phyloP scores from a whole-genome alignment of 2,113 vertebrate genomes.

The Tupaia tana region DNA sequence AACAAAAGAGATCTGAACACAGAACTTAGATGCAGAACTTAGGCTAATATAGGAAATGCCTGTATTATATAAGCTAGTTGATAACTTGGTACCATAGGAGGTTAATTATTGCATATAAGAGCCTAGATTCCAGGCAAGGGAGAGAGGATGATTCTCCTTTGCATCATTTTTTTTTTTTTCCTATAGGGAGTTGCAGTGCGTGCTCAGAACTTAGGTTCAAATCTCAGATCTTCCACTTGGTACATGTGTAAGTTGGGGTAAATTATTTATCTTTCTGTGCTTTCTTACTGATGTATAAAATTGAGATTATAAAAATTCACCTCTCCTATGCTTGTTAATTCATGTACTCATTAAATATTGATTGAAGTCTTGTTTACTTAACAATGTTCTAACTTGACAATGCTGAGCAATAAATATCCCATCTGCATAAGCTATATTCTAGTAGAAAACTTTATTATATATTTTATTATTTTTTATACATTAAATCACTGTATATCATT shows the following conservation, averaged over 20 bases:
- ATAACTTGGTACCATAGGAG: neutral
- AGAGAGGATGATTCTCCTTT: neutral
- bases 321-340: neutral
- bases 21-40: no score
- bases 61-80: neutral
- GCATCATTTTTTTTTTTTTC: neutral
- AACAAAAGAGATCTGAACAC: no score
- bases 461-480: no score
- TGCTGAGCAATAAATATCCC: neutral
- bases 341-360: neutral
- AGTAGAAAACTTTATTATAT: accelerated
- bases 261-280: neutral
- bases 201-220: neutral
- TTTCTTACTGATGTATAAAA: neutral
- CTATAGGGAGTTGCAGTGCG: neutral
- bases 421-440: neutral
- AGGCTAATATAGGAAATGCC: neutral
- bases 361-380: neutral
- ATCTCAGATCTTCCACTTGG: neutral
- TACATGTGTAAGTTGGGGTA: neutral
- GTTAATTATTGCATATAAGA: neutral
- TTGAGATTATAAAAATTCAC: neutral
- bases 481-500: no score
- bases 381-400: neutral
- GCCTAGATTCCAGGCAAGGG: neutral